These are phyloP conservation scores for Drosophila anomalipes DNA, from an alignment of 2,888 invertebrate species.

Conservation along the genomic window DNA sequence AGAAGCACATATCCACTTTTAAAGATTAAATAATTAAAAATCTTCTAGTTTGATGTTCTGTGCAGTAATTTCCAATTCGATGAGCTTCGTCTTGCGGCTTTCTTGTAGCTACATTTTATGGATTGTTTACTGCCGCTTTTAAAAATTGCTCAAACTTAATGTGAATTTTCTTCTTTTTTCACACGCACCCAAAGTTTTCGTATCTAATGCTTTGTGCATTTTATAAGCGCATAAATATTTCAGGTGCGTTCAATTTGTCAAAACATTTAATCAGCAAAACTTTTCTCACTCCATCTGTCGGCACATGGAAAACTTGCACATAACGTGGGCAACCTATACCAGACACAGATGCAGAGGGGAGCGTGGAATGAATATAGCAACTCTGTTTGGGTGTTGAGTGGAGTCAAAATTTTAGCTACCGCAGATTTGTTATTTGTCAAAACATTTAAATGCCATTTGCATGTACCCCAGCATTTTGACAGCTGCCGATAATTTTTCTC, in stretches of 20 bases:
- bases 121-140: constrained; percentile 23
- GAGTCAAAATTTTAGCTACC: constrained; percentile 65
- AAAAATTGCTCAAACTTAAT: constrained; percentile 5
- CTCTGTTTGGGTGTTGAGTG: constrained; percentile 41
- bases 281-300: constrained; percentile 79
- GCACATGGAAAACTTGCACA: constrained; percentile 62
- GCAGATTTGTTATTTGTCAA: constrained; percentile 81
- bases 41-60: background rate
- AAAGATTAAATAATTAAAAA: background rate
- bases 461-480: constrained; percentile 66
- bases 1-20: background rate
- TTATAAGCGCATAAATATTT: constrained; percentile 40
- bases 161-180: constrained; percentile 8
- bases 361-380: background rate
- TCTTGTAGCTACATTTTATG: constrained; percentile 21
- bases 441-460: constrained; percentile 81
- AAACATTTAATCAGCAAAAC: constrained; percentile 77
- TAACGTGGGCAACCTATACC: constrained; percentile 11
- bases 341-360: constrained; percentile 5
- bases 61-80: background rate
- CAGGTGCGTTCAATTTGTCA: constrained; percentile 71
- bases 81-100: background rate
- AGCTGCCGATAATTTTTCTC: constrained; percentile 70
- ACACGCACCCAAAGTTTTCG: constrained; percentile 1
- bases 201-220: constrained; percentile 17